A percentile compares a stretch with the other conserved stretches of the same genome.
Conservation (phyloP, 2,797 vertebrate species). For the Lateolabrax maculatus region DNA sequence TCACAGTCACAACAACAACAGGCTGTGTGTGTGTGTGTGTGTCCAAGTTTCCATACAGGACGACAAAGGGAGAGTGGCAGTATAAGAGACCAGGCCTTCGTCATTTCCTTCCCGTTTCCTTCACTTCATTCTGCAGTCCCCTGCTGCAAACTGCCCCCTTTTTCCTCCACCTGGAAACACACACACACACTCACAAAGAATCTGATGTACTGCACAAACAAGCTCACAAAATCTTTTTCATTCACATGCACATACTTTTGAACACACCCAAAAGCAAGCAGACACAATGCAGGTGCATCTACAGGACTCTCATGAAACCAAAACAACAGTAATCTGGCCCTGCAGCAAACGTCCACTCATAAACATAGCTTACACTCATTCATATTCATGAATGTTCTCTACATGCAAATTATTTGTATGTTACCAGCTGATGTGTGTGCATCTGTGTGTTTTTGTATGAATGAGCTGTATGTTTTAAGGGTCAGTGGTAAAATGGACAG, state of each 20-base stretch:
- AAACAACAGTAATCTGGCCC: conserved; percentile 18
- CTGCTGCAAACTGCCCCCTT: conserved; percentile 73
- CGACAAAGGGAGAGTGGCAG: conserved; percentile 75
- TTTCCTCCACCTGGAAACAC: conserved; percentile 76
- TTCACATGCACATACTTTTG: conserved; percentile 39
- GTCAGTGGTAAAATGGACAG: background rate
- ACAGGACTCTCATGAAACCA: conserved; percentile 18
- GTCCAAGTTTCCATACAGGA: conserved; percentile 75
- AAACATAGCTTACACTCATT: background rate
- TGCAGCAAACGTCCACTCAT: conserved; percentile 7
- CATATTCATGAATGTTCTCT: background rate
- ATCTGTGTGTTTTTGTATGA: background rate
- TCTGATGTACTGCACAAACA: conserved; percentile 41
- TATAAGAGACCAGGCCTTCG: conserved; percentile 73
- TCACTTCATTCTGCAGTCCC: conserved; percentile 80
- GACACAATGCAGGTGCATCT: conserved; percentile 41
- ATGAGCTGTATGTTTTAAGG: background rate
- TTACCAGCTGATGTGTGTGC: background rate
- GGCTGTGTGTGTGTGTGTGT: conserved; percentile 26
- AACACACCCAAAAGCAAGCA: conserved; percentile 27
- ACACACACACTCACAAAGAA: conserved; percentile 29
- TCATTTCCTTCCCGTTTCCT: conserved; percentile 88
- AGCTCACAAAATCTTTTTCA: conserved; percentile 27
- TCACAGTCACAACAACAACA: conserved; percentile 69
- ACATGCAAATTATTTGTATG: background rate